Percentiles rank a stretch among this genome's conserved stretches.
phyloP scores from a whole-genome alignment of 2,797 vertebrate species.

The Lacerta viridis region DNA sequence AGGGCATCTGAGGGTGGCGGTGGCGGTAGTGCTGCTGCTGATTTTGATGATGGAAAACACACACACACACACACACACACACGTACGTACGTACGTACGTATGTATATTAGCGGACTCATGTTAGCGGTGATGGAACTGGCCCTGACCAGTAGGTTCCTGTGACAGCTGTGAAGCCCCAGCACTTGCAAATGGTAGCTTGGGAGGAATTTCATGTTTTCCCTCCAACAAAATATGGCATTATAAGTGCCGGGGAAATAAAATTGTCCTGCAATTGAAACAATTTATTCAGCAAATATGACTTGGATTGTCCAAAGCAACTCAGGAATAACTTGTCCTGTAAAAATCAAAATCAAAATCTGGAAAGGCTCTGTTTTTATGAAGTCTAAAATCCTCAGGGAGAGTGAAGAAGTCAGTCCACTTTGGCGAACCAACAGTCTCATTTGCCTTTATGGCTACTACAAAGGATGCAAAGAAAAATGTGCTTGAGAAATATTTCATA shows the following conservation, averaged over 20 bases:
- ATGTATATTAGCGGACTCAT: too few species aligned
- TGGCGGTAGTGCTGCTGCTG: neutral
- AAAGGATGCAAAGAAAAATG: neutral
- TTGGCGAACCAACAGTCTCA: neutral
- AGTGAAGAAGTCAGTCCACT: neutral
- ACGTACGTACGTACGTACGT: too few species aligned
- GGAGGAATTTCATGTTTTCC: neutral
- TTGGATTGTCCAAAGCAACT: slow-evolving; percentile 1
- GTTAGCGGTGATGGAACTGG: neutral
- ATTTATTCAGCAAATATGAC: neutral
- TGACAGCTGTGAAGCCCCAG: neutral
- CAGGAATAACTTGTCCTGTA: neutral
- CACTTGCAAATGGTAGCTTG: neutral
- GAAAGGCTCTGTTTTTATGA: neutral
- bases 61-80: too few species aligned
- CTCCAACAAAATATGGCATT: neutral
- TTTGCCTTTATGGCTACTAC: neutral
- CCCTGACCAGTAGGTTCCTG: neutral
- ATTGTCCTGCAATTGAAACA: neutral
- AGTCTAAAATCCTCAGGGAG: neutral
- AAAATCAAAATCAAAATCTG: neutral
- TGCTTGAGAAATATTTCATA: neutral
- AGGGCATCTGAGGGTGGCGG: neutral
- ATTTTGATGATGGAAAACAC: too few species aligned
- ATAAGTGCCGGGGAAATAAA: neutral